phyloP scores from a whole-genome alignment of 2,888 invertebrate genomes.

The Ectobius pallidus region DNA sequence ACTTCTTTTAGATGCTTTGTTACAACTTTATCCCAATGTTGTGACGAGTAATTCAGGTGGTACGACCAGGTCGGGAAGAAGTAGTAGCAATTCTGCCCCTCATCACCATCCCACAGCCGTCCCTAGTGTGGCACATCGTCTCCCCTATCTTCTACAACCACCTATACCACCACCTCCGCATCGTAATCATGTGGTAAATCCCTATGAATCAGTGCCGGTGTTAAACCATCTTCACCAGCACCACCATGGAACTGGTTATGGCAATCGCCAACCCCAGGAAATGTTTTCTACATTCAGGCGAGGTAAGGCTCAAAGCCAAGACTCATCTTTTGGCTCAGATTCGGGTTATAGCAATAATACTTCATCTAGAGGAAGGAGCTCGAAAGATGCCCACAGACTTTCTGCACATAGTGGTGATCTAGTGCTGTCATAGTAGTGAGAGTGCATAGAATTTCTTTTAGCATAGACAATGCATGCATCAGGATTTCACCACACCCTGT shows the following conservation, averaged over 20 bases:
- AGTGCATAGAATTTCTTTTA: background rate
- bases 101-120: conserved; percentile 43
- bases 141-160: conserved; percentile 44
- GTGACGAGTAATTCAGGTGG: conserved; percentile 63
- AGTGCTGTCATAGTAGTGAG: conserved; percentile 41
- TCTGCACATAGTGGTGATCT: conserved; percentile 41
- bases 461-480: background rate
- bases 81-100: conserved; percentile 51
- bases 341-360: conserved; percentile 86
- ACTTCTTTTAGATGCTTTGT: conserved; percentile 73
- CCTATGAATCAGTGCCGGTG: conserved; percentile 74
- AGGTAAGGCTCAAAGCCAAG: conserved; percentile 68
- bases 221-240: conserved; percentile 59
- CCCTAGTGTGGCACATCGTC: conserved; percentile 43
- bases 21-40: conserved; percentile 74
- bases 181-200: conserved; percentile 50
- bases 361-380: conserved; percentile 62
- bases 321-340: conserved; percentile 83
- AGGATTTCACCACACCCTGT: background rate
- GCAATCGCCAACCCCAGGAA: conserved; percentile 48
- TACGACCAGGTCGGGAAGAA: conserved; percentile 50
- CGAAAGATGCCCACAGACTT: conserved; percentile 41
- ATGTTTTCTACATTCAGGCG: conserved; percentile 53
- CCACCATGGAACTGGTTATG: conserved; percentile 44
- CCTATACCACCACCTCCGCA: conserved; percentile 45